These are phyloP conservation scores for Aphelinus certus DNA, from an alignment of 1,140 invertebrate genomes.

Conservation along the genomic window DNA sequence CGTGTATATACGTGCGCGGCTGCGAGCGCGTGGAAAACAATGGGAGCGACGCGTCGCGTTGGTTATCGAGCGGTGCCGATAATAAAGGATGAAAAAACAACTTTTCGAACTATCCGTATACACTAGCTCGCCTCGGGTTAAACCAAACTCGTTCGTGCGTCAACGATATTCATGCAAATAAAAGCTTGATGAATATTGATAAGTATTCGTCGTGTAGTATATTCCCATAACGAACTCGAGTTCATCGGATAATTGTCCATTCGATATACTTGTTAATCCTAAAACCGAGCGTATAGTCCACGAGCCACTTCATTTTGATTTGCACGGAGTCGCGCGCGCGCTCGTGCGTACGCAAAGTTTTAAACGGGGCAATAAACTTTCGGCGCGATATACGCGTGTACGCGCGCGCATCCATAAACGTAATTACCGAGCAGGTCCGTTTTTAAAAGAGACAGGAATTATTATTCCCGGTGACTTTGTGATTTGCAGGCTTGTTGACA, in stretches of 20 bases:
- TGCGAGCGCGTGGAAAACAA: too few relatives aligned
- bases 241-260: too few relatives aligned
- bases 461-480: slow-evolving; percentile 18
- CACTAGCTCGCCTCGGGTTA: too few relatives aligned
- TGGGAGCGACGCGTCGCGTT: too few relatives aligned
- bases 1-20: too few relatives aligned
- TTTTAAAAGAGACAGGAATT: too few relatives aligned
- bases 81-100: too few relatives aligned
- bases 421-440: slow-evolving; percentile 11
- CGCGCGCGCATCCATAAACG: neutral
- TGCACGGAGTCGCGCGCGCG: slow-evolving; percentile 8
- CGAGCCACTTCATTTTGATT: slow-evolving; percentile 28
- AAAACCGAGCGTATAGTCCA: slow-evolving; percentile 12
- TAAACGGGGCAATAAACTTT: slow-evolving; percentile 27
- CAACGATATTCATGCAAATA: neutral
- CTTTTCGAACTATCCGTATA: too few relatives aligned
- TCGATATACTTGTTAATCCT: neutral
- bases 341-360: neutral
- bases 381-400: neutral
- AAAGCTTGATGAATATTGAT: slow-evolving; percentile 20
- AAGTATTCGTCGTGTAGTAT: slow-evolving; percentile 2
- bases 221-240: neutral
- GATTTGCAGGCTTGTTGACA: slow-evolving; percentile 15
- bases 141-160: too few relatives aligned
- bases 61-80: too few relatives aligned